Conservation (phyloP, 1,140 invertebrate species). For the Sinonovacula constricta region DNA sequence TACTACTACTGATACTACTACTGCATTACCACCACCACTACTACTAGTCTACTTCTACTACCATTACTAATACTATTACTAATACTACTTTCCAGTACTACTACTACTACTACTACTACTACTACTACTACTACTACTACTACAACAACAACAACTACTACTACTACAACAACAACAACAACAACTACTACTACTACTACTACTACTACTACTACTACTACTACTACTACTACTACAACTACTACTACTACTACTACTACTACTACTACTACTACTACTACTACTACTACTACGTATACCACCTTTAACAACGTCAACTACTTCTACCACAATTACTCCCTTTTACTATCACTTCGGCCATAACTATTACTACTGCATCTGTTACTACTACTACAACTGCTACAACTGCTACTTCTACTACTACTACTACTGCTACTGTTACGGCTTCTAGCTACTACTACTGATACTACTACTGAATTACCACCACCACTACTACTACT, state of each 20-base stretch:
- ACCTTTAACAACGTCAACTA: background rate
- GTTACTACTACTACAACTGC: no score
- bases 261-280: conserved; percentile 18
- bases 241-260: conserved; percentile 32
- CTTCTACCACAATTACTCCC: conserved; percentile 2
- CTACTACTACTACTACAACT: conserved; percentile 15
- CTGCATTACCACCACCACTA: no score
- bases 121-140: no score
- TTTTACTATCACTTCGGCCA: background rate
- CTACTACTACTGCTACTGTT: conserved; percentile 9
- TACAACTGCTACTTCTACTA: no score
- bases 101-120: no score
- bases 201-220: conserved; percentile 31
- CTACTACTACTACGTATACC: background rate
- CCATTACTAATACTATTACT: conserved; percentile 1
- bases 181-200: conserved; percentile 28
- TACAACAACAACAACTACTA: no score
- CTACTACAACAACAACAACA: no score
- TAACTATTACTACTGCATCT: no score
- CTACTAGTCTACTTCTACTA: no score
- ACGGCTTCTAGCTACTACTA: background rate
- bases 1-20: no score
- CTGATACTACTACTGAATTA: no score
- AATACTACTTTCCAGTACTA: conserved; percentile 18
- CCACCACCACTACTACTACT: no score